Evolutionary conservation across 2,888 invertebrate species (phyloP).

Genomic region (Sphinx pinastri): DNA sequence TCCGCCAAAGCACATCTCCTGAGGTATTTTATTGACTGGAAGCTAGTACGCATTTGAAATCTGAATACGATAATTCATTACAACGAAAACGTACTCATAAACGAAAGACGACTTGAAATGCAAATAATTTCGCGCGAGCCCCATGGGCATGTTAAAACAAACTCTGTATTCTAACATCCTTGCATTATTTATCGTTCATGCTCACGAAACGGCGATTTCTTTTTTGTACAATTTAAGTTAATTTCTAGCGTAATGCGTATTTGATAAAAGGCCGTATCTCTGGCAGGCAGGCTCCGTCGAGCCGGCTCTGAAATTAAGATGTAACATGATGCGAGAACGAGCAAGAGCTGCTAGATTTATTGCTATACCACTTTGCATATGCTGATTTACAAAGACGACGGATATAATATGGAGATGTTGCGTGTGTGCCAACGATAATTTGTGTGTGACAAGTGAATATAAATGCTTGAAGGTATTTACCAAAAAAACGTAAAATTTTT

Average conservation of each 20-base stretch:
- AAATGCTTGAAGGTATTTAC: neutral
- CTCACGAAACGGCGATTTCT: slow-evolving; percentile 70
- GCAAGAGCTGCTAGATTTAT: slow-evolving; percentile 84
- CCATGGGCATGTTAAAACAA: slow-evolving; percentile 79
- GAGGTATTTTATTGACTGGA: slow-evolving; percentile 10
- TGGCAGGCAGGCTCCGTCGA: slow-evolving; percentile 80
- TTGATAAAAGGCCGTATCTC: slow-evolving; percentile 83
- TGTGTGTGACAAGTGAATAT: slow-evolving; percentile 41
- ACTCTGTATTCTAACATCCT: slow-evolving; percentile 77
- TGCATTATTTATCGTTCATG: slow-evolving; percentile 76
- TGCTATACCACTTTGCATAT: slow-evolving; percentile 85
- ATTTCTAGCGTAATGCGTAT: slow-evolving; percentile 82
- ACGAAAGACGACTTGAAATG: slow-evolving; percentile 75
- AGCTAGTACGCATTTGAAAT: slow-evolving; percentile 14
- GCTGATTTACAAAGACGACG: slow-evolving; percentile 84
- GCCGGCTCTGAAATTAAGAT: slow-evolving; percentile 84
- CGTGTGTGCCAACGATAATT: slow-evolving; percentile 49
- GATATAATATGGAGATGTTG: slow-evolving; percentile 57
- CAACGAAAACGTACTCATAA: slow-evolving; percentile 64
- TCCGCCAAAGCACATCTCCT: neutral
- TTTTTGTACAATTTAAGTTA: slow-evolving; percentile 74
- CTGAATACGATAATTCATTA: slow-evolving; percentile 51
- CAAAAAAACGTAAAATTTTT: neutral
- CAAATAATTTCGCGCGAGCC: slow-evolving; percentile 75
- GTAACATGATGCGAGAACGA: slow-evolving; percentile 86